Evolutionary conservation across 1,140 invertebrate genomes (phyloP), one percentile per base, ranked within the genome.

Genomic region (Caligus rogercresseyi): DNA sequence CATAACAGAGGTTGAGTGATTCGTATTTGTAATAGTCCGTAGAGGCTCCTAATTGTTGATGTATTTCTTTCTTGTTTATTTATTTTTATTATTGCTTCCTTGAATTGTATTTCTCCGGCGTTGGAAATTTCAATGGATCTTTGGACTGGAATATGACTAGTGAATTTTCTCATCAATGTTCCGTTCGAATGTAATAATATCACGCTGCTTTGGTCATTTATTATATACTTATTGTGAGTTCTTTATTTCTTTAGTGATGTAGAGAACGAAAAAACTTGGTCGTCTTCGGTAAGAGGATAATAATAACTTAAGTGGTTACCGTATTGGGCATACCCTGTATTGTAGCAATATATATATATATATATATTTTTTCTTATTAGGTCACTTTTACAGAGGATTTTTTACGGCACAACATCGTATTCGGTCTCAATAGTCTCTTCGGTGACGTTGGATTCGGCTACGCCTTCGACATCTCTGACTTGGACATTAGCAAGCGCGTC

Each of bases 361-460:
- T 43, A 43, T 11, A 11, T 43, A 11, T 43, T 11, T 43, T n/a
- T 43, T 43, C n/a, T n/a, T n/a, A 7, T 43, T 43, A 43, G 31
- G 31, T 43, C 31, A 43, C 31, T 11, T 43, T 43, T 43, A 43
- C 31, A 43, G 31, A 43, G n/a, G 31, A 43, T 43, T 43, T 11
- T n/a, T n/a, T 43, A 7, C 7, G n/a, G n/a, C 31, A 56, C 14
- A 56, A 56, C 54, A 20, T 56, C 14, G 15, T 15, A n/a, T 56
- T 56, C 24, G 15, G 18, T 3, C 54, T 56, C 20, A 56, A n/a
- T n/a, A 56, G 24, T 14, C 54, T 56, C 20, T 56, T 56, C 24
- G 54, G 54, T 3, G 54, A 56, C 16, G 54, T 56, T 20, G 24
- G 54, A 2, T 56, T 14, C 2, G 54, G 24, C 24, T 18, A 2